Evolutionary conservation across 2,888 invertebrate species (phyloP).

Genomic region (Sabatieria punctata): DNA sequence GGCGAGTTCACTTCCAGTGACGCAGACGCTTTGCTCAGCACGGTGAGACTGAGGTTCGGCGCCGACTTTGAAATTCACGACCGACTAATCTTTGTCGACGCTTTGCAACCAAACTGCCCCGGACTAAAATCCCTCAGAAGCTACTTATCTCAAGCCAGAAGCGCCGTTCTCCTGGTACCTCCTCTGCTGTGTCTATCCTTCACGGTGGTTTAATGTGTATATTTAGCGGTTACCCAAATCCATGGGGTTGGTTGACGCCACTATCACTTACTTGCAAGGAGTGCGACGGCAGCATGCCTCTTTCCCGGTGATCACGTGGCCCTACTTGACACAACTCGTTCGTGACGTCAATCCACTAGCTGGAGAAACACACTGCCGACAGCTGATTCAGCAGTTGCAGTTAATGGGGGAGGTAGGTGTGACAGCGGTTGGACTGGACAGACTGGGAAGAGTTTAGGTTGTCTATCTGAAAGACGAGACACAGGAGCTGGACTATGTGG

Average conservation of each 20-base stretch:
- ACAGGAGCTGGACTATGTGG: constrained; percentile 43
- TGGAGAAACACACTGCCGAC: constrained; percentile 46
- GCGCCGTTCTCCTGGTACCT: constrained; percentile 39
- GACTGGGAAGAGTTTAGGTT: constrained; percentile 34
- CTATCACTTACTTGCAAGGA: constrained; percentile 32
- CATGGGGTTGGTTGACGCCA: constrained; percentile 45
- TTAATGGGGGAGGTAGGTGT: constrained; percentile 45
- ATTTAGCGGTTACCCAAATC: constrained; percentile 39
- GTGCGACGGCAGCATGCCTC: constrained; percentile 42
- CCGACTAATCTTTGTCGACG: constrained; percentile 44
- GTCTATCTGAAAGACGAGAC: constrained; percentile 43
- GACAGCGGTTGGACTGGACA: neutral
- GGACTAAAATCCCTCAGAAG: constrained; percentile 46
- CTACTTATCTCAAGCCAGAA: constrained; percentile 41
- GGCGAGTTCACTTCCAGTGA: constrained; percentile 45
- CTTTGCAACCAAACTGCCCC: constrained; percentile 45
- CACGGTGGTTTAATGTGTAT: neutral
- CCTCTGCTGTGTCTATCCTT: neutral
- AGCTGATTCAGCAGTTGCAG: constrained; percentile 47
- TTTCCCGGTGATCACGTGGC: constrained; percentile 47
- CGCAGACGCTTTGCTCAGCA: constrained; percentile 38
- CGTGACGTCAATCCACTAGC: constrained; percentile 49
- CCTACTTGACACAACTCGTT: constrained; percentile 41
- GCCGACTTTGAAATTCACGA: constrained; percentile 45
- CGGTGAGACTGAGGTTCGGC: constrained; percentile 37